These are phyloP conservation scores for Ellobium chinense DNA, from an alignment of 2,888 invertebrate genomes.

Conservation along the genomic window DNA sequence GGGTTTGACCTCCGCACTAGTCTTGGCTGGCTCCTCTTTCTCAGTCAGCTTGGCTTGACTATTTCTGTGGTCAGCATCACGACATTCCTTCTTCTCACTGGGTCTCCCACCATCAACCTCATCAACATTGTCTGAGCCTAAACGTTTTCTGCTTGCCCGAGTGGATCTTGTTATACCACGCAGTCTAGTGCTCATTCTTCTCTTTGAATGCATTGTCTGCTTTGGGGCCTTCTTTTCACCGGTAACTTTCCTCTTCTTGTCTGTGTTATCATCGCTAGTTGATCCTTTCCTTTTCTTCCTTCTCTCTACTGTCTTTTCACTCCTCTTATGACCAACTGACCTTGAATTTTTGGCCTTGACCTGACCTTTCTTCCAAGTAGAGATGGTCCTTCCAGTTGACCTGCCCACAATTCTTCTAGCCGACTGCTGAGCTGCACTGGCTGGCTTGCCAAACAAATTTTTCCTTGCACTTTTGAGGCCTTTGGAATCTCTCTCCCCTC, in stretches of 20 bases:
- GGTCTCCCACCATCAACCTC: background rate
- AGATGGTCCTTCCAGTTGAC: background rate
- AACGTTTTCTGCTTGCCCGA: background rate
- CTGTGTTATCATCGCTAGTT: background rate
- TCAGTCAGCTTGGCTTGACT: background rate
- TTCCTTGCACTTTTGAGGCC: slow-evolving; percentile 39
- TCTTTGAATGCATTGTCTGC: background rate
- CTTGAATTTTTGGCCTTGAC: background rate
- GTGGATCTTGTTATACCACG: background rate
- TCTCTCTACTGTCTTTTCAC: slow-evolving; percentile 14
- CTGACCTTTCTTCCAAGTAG: slow-evolving; percentile 6
- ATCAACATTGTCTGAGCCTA: background rate
- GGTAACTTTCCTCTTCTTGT: slow-evolving; percentile 24
- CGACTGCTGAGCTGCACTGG: slow-evolving; percentile 27
- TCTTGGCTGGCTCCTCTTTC: background rate
- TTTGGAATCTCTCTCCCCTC: too few relatives aligned
- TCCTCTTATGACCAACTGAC: slow-evolving; percentile 26
- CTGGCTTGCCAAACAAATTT: slow-evolving; percentile 33
- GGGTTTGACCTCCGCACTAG: background rate
- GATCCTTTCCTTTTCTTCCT: slow-evolving; percentile 8
- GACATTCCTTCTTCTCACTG: background rate
- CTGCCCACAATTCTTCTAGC: slow-evolving; percentile 23
- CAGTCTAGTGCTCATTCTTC: slow-evolving; percentile 3
- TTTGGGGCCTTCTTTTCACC: background rate
- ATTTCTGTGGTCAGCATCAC: background rate